phyloP scores from a whole-genome alignment of 2,888 invertebrate genomes.

The Encarsia formosa region DNA sequence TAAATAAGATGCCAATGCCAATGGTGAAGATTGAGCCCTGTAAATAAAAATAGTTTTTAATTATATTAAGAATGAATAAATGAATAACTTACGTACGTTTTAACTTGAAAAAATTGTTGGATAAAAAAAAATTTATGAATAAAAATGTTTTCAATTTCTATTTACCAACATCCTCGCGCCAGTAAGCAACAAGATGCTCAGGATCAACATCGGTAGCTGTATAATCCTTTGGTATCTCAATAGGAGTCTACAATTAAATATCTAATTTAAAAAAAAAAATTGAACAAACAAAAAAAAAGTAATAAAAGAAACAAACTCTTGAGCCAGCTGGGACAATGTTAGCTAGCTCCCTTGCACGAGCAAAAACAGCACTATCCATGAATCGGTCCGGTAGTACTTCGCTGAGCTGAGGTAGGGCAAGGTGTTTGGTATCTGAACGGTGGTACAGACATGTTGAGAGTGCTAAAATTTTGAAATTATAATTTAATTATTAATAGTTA shows the following conservation, averaged over 20 bases:
- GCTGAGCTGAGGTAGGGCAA: slow-evolving; percentile 69
- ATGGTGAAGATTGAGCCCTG: slow-evolving; percentile 78
- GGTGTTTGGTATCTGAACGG: slow-evolving; percentile 65
- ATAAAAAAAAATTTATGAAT: too few relatives aligned
- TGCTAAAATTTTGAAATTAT: too few relatives aligned
- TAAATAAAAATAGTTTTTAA: too few relatives aligned
- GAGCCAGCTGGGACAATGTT: slow-evolving; percentile 47
- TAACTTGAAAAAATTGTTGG: too few relatives aligned
- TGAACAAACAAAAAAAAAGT: neutral
- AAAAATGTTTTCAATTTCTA: too few relatives aligned
- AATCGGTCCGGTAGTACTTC: slow-evolving; percentile 81
- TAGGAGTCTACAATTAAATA: slow-evolving; percentile 54
- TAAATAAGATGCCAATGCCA: slow-evolving; percentile 91
- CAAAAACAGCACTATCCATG: slow-evolving; percentile 69
- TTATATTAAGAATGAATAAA: too few relatives aligned
- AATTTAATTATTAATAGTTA: too few relatives aligned
- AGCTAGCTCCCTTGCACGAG: slow-evolving; percentile 65
- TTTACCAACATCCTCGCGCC: slow-evolving; percentile 79
- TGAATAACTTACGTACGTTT: too few relatives aligned
- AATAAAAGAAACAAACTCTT: neutral
- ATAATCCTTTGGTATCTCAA: slow-evolving; percentile 68
- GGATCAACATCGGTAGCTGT: slow-evolving; percentile 70
- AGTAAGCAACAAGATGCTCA: slow-evolving; percentile 77
- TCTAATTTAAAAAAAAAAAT: neutral
- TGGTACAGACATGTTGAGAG: too few relatives aligned